phyloP scores from a whole-genome alignment of 2,797 vertebrate species.

The Danio tinwini region DNA sequence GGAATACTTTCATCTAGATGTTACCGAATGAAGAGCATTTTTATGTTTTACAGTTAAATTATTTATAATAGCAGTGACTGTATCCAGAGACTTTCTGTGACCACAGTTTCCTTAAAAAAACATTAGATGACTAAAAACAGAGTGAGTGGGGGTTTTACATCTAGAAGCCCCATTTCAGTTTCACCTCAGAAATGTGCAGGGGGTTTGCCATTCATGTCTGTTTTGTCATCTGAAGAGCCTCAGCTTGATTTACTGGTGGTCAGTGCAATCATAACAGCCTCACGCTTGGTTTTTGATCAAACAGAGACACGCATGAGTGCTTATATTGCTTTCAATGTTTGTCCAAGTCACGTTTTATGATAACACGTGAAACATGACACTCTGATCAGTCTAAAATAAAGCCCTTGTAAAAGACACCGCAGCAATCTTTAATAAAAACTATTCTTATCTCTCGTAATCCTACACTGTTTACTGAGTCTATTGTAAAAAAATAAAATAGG shows the following conservation, averaged over 20 bases:
- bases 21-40: neutral
- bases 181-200: neutral
- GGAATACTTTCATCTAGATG: neutral
- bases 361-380: conserved; percentile 25
- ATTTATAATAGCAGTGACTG: neutral
- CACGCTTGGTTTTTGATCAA: neutral
- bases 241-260: neutral
- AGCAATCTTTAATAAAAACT: neutral
- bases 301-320: conserved; percentile 27
- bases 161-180: conserved; percentile 16
- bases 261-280: neutral
- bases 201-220: neutral
- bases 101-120: conserved; percentile 12
- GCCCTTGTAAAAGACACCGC: conserved; percentile 19
- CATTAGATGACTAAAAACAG: neutral
- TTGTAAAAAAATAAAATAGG: conserved; percentile 2
- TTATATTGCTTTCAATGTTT: conserved; percentile 22
- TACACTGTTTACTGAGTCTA: neutral
- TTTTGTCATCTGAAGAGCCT: neutral
- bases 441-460: conserved; percentile 36
- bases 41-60: neutral
- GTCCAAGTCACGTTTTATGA: conserved; percentile 33
- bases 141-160: neutral
- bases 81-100: conserved; percentile 2
- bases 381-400: conserved; percentile 37